Percentiles rank a stretch among this genome's conserved stretches.
These are phyloP conservation scores for Dromiciops gliroides DNA, from an alignment of 2,113 vertebrate species.

Conservation along the genomic window DNA sequence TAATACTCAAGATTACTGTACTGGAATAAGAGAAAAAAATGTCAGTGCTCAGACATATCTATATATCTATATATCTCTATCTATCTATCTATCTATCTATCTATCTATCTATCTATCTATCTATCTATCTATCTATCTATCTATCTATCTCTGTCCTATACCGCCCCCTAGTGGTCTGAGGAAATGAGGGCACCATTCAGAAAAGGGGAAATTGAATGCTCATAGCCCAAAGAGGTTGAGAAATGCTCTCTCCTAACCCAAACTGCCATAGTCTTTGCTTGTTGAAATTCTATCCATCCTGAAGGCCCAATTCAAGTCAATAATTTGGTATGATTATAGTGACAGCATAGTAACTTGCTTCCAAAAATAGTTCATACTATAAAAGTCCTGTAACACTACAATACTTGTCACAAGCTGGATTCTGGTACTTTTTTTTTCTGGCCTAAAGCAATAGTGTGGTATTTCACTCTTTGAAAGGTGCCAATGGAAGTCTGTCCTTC, in stretches of 20 bases:
- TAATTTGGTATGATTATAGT: neutral
- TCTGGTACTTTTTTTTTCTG: constrained; percentile 82
- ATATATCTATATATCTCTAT: neutral
- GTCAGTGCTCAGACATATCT: neutral
- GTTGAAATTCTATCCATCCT: neutral
- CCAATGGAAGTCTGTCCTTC: constrained; percentile 70
- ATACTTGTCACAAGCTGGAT: constrained; percentile 90
- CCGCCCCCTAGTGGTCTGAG: constrained; percentile 44
- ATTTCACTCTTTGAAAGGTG: constrained; percentile 85
- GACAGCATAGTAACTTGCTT: constrained; percentile 23
- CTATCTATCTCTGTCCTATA: constrained; percentile 17
- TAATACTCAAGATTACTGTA: neutral
- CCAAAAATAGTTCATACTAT: neutral
- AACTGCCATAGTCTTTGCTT: too few relatives aligned
- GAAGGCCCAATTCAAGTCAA: neutral
- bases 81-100: too few relatives aligned
- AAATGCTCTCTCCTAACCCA: neutral
- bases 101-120: neutral
- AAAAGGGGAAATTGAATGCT: neutral
- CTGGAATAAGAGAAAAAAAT: neutral
- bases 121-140: neutral
- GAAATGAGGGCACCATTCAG: constrained; percentile 14
- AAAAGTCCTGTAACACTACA: neutral
- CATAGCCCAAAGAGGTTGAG: neutral
- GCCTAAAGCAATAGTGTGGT: constrained; percentile 86